Percentiles rank a stretch among this genome's conserved stretches.
Evolutionary conservation across 1,140 invertebrate genomes (phyloP).

Genomic region (Amyelois transitella): DNA sequence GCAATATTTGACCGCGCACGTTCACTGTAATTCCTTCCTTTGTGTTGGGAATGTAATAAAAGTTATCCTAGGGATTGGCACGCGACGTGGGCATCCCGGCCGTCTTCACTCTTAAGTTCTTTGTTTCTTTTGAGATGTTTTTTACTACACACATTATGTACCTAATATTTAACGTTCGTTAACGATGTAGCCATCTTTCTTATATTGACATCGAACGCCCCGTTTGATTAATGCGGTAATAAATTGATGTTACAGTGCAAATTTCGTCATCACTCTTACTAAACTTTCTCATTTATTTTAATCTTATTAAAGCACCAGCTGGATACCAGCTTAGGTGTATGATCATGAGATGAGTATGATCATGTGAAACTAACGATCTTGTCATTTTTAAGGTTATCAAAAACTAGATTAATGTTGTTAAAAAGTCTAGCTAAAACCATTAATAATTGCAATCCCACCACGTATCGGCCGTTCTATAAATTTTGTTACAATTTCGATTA

Average conservation of each 20-base stretch:
- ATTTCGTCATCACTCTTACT: not conserved
- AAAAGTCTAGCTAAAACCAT: too few species aligned
- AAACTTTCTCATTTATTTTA: too few species aligned
- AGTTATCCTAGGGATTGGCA: constrained; percentile 39
- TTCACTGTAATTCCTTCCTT: constrained; percentile 34
- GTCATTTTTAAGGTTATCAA: too few species aligned
- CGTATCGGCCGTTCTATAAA: constrained; percentile 7
- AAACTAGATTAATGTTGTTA: too few species aligned
- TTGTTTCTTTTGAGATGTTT: not conserved
- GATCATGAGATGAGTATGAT: too few species aligned
- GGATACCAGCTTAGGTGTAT: too few species aligned
- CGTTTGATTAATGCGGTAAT: not conserved
- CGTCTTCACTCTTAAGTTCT: not conserved
- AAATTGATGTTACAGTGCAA: not conserved
- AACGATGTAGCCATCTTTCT: not conserved
- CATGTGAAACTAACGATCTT: too few species aligned
- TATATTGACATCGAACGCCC: not conserved
- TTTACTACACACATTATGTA: not conserved
- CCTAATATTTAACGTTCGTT: not conserved
- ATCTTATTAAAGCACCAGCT: too few species aligned
- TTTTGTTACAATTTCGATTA: constrained; percentile 6
- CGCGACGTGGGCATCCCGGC: constrained; percentile 21
- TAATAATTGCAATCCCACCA: not conserved
- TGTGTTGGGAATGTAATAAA: constrained; percentile 48
- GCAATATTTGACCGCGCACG: constrained; percentile 44